These are phyloP conservation scores for Margaritifera margaritifera DNA, from an alignment of 2,888 invertebrate genomes.

Conservation along the genomic window DNA sequence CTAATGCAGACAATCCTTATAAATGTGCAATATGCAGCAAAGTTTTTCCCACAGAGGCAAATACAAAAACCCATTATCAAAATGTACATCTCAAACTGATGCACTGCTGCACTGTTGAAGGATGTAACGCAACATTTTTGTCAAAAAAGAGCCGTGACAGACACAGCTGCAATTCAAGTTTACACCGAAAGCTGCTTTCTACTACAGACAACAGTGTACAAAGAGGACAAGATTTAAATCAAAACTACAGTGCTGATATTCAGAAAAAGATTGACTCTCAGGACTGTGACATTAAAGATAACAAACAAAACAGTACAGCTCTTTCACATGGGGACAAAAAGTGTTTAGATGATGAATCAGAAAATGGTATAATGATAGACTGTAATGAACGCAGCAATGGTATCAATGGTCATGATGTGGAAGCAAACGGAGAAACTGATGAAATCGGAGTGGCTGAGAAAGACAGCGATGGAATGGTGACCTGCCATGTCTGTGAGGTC, in stretches of 20 bases:
- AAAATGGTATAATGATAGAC: constrained; percentile 19
- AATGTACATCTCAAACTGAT: constrained; percentile 95
- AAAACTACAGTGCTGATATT: constrained; percentile 40
- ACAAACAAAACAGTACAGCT: constrained; percentile 22
- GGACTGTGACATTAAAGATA: constrained; percentile 12
- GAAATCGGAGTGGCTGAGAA: constrained; percentile 21
- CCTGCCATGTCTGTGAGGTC: constrained; percentile 82
- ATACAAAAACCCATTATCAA: constrained; percentile 95
- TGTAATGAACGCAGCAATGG: constrained; percentile 13
- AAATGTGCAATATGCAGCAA: constrained; percentile 94
- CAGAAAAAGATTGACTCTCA: constrained; percentile 37
- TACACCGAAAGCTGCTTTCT: constrained; percentile 88
- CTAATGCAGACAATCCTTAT: constrained; percentile 92
- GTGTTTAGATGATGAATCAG: constrained; percentile 30
- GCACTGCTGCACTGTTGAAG: constrained; percentile 95
- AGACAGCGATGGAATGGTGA: constrained; percentile 75
- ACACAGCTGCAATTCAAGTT: constrained; percentile 91
- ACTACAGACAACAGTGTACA: constrained; percentile 42
- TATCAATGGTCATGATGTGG: constrained; percentile 60
- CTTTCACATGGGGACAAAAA: constrained; percentile 27
- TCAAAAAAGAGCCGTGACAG: constrained; percentile 93
- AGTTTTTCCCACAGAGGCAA: constrained; percentile 93
- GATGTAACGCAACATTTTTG: constrained; percentile 95
- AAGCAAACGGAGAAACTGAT: constrained; percentile 23
- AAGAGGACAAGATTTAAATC: constrained; percentile 34